Evolutionary conservation across 2,113 vertebrate species (phyloP), one percentile per base, ranked within the genome.

Genomic region (Aleadryas rufinucha): DNA sequence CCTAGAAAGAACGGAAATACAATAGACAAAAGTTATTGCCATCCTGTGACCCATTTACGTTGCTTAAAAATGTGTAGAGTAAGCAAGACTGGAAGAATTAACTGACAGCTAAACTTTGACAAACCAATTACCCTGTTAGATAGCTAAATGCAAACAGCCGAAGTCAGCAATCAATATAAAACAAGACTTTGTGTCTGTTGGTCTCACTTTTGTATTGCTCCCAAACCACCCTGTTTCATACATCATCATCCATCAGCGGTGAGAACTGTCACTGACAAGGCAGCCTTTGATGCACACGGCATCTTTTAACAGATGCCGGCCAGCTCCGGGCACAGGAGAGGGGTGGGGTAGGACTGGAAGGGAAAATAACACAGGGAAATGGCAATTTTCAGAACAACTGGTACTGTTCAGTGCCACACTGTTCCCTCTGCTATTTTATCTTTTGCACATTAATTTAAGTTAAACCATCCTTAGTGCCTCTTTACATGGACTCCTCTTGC

Each of bases 141-240:
- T 56, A 96, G 93, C 96, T 92, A 95, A 95, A 96, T 86, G 91
- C 96, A 95, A 97, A 96, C 64, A 90, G 96, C 86, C 56, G 57
- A 86, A 96, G 96, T 94, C 94, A 96, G 97, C 89, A 82, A 96
- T 97, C 89, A 65, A 78, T 93, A 96, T 92, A 94, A 96, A 97
- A 91, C 89, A 95, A 96, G 97, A 96, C 85, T 94, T 94, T 89
- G 85, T 74, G 83, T 94, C 96, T 97, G 92, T 77, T 89, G 93
- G 90, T 92, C 91, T 93, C 86, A 78, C 96, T 97, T 97, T 87
- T 90, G 96, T 63, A 93, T 74, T 95, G 86, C 88, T 92, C 90
- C 92, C 94, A 90, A 90, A 81, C 81, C 64, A 82, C 89, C 81
- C 59, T 37, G 77, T 95, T 97, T 89, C 90, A 95, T 92, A 93